phyloP scores from a whole-genome alignment of 2,113 vertebrate genomes.

The Cephalopterus ornatus region DNA sequence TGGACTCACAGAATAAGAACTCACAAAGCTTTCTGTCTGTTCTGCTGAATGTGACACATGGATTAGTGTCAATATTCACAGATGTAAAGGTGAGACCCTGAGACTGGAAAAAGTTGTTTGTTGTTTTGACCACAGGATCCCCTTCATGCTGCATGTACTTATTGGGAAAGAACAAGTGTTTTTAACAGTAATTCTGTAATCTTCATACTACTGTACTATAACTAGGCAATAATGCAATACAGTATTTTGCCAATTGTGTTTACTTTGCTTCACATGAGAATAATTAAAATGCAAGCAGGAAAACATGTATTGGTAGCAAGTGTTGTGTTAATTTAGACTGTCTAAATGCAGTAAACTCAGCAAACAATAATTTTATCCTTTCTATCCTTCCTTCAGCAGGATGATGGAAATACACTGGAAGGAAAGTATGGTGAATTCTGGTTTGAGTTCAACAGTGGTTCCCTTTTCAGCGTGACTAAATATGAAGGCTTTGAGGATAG shows the following conservation, averaged over 20 bases:
- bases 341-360: not conserved
- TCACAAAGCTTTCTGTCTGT: constrained; percentile 92
- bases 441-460: constrained; percentile 87
- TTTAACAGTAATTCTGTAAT: not conserved
- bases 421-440: constrained; percentile 94
- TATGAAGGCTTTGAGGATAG: constrained; percentile 94
- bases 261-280: not conserved
- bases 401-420: constrained; percentile 78
- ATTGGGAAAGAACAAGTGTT: not conserved
- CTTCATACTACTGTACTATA: not conserved
- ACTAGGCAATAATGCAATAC: not conserved
- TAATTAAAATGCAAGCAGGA: not conserved
- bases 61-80: constrained; percentile 87
- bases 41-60: constrained; percentile 86
- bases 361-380: not conserved
- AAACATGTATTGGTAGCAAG: not conserved
- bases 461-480: constrained; percentile 88
- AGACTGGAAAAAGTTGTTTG: not conserved
- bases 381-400: constrained; percentile 69
- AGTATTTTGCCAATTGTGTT: not conserved
- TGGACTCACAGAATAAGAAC: constrained; percentile 84
- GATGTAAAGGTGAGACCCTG: constrained; percentile 82
- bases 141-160: not conserved
- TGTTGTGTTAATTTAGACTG: not conserved
- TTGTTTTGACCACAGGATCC: not conserved